Percentiles rank a stretch among this genome's conserved stretches.
Evolutionary conservation across 1,140 invertebrate genomes (phyloP).

Genomic region (Pseudomyrmex sp.): DNA sequence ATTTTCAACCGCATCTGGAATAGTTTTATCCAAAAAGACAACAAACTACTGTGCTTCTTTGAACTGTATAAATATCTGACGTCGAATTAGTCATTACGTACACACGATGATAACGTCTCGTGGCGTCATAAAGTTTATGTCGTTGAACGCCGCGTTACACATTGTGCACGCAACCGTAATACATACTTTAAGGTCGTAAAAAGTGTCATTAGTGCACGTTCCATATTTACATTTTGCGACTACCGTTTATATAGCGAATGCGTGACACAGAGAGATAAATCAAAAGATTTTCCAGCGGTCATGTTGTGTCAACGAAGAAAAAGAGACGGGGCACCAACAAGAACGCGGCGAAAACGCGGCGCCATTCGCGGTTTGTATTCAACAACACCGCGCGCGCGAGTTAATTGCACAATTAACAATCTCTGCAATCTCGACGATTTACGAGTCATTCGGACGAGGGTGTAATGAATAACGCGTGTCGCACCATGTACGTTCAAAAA

Average conservation of each 20-base stretch:
- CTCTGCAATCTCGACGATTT: slow-evolving; percentile 41
- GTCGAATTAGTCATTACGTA: background rate
- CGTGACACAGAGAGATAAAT: slow-evolving; percentile 9
- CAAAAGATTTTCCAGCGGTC: slow-evolving; percentile 1
- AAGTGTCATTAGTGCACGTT: slow-evolving; percentile 24
- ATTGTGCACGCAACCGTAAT: slow-evolving; percentile 5
- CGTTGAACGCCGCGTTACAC: background rate
- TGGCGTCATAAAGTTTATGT: slow-evolving; percentile 19
- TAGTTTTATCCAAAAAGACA: slow-evolving; percentile 11
- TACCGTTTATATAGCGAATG: background rate
- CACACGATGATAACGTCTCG: slow-evolving; percentile 38
- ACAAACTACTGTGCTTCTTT: background rate
- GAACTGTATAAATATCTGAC: slow-evolving; percentile 38
- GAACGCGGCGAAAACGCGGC: slow-evolving; percentile 9
- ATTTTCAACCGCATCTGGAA: too few relatives aligned
- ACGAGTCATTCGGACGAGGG: slow-evolving; percentile 20
- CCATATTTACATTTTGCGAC: background rate
- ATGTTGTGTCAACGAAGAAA: background rate
- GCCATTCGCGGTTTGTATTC: background rate
- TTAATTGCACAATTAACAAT: slow-evolving; percentile 59
- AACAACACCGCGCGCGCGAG: background rate
- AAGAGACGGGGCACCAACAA: background rate
- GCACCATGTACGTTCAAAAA: background rate
- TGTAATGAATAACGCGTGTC: slow-evolving; percentile 39
- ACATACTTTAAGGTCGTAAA: slow-evolving; percentile 24